Evolutionary conservation across 2,888 invertebrate genomes (phyloP), one percentile per base, ranked within the genome.

Genomic region (Himalopsyche anomala): DNA sequence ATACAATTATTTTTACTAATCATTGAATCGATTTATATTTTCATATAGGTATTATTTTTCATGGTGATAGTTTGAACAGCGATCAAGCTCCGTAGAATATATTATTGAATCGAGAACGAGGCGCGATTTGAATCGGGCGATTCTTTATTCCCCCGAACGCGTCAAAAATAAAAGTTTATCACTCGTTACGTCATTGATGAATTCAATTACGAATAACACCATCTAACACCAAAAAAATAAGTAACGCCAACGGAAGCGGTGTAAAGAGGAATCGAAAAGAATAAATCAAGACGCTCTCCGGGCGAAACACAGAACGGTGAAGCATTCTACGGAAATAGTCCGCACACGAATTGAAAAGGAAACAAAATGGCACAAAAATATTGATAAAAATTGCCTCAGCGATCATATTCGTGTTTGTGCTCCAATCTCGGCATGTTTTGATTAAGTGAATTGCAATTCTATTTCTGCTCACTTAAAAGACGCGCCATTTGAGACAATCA

Each of bases 151-250:
- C 28, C 28, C 74, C 74, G 74, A 74, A 74, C 38, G 74, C 74
- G 36, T 74, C 38, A 38, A 74, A 74, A 74, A 74, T 74, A 74
- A 74, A 38, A 36, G 74, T 74, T 74, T 74, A 74, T 74, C 74
- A 38, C 74, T 74, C 38, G 74, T 74, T 74, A 74, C 74, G 74
- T 74, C 74, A 74, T 74, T 74, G 74, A 74, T 74, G 74, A 74
- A 74, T 74, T 74, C 74, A 74, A 74, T 74, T 74, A 74, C 38
- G 38, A 74, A 74, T 74, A 74, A 74, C 74, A 74, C 74, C 74
- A 36, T 74, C 74, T 38, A 15, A 74, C 74, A 74, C 74, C 38
- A 38, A 74, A 51, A 51, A 74, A 74, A 69, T 69, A 69, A 36
- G 69, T 69, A 74, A 74, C 36, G 74, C 74, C 74, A 5, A 36